A percentile compares a stretch with the other conserved stretches of the same genome.
phyloP scores from a whole-genome alignment of 2,888 invertebrate genomes.

The Drosophila lacicola region DNA sequence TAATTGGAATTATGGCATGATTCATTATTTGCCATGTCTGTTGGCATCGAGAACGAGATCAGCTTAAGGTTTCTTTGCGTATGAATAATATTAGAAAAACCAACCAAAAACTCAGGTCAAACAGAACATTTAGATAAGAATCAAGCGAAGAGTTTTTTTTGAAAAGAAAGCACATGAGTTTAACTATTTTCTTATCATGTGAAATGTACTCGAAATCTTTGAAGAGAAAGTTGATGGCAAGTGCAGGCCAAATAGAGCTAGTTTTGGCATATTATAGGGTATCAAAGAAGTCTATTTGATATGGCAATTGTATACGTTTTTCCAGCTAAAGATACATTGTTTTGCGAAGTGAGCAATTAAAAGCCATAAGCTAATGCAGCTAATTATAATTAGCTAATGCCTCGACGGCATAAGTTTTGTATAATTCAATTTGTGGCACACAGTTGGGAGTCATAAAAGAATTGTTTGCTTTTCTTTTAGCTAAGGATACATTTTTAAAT shows the following conservation, averaged over 20 bases:
- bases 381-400: not conserved
- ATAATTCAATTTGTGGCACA: too few relatives aligned
- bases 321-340: too few relatives aligned
- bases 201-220: not conserved
- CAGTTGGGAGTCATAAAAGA: too few relatives aligned
- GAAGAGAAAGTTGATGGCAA: not conserved
- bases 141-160: conserved; percentile 1
- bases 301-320: too few relatives aligned
- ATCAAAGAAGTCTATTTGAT: too few relatives aligned
- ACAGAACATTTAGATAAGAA: conserved; percentile 28
- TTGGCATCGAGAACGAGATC: conserved; percentile 48
- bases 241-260: not conserved
- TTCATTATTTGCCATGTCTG: conserved; percentile 39
- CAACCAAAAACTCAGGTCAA: conserved; percentile 22
- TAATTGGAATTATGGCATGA: conserved; percentile 48
- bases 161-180: conserved; percentile 8
- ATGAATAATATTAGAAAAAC: conserved; percentile 20
- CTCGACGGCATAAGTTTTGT: too few relatives aligned
- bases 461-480: too few relatives aligned
- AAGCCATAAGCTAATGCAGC: too few relatives aligned
- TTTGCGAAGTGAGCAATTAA: too few relatives aligned
- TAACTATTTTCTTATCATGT: not conserved
- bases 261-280: not conserved
- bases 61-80: conserved; percentile 29
- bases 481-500: too few relatives aligned